Evolutionary conservation across 2,888 invertebrate genomes (phyloP).

Genomic region (Drosophila trichaetosa): DNA sequence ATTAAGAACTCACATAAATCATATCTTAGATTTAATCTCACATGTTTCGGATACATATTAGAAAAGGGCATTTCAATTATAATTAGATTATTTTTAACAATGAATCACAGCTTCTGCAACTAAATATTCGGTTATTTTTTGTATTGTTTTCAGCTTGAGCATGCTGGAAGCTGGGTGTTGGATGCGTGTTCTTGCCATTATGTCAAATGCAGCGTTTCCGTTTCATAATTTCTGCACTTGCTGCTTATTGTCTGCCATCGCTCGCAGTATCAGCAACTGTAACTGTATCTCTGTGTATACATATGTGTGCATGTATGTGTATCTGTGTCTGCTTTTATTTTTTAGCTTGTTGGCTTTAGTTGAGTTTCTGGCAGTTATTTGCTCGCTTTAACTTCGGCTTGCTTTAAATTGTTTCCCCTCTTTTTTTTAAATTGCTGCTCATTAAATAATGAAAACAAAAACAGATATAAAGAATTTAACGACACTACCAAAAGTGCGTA

Average conservation of each 20-base stretch:
- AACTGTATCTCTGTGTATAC: constrained; percentile 25
- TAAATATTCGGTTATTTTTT: background rate
- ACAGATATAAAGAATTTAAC: constrained; percentile 10
- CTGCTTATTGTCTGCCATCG: constrained; percentile 67
- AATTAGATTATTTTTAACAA: constrained; percentile 7
- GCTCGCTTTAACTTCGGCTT: constrained; percentile 9
- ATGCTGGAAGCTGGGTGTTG: constrained; percentile 8
- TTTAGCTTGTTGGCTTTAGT: constrained; percentile 66
- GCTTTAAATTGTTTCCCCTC: constrained; percentile 22
- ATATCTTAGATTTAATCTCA: background rate
- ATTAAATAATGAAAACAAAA: constrained; percentile 8
- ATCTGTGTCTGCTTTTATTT: constrained; percentile 46
- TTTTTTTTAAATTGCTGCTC: constrained; percentile 1
- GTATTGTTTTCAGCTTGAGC: constrained; percentile 9
- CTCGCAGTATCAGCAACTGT: constrained; percentile 34
- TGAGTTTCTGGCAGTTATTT: constrained; percentile 53
- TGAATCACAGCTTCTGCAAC: constrained; percentile 6
- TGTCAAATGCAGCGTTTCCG: constrained; percentile 78
- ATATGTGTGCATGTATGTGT: background rate
- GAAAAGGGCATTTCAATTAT: background rate
- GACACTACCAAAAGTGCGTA: constrained; percentile 27
- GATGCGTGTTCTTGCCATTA: constrained; percentile 68
- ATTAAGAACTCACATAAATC: background rate
- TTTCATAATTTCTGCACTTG: constrained; percentile 67
- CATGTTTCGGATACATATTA: background rate